Conservation (phyloP, 2,113 vertebrate genomes). For the Brachypteracias leptosomus region DNA sequence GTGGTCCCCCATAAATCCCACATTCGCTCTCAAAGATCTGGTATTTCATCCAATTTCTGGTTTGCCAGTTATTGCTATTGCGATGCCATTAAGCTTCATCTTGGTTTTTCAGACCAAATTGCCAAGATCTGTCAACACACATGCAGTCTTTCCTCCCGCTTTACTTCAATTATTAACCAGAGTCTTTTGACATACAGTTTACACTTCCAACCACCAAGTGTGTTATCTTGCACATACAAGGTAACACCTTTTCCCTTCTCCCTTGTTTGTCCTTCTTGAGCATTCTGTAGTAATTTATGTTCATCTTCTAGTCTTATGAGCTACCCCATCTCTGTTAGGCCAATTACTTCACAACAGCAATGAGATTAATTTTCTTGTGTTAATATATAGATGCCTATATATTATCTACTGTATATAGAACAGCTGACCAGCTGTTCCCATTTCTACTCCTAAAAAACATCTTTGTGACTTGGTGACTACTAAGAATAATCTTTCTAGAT, state of each 20-base stretch:
- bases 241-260: neutral
- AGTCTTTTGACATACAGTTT: neutral
- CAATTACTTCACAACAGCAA: neutral
- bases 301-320: neutral
- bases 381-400: neutral
- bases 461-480: neutral
- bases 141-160: neutral
- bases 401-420: neutral
- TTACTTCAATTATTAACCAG: neutral
- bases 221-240: neutral
- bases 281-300: neutral
- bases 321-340: neutral
- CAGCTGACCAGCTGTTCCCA: neutral
- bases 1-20: neutral
- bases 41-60: neutral
- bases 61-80: neutral
- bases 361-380: neutral
- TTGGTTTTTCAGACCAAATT: neutral
- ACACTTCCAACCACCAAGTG: neutral
- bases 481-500: neutral
- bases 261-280: neutral
- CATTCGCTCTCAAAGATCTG: neutral
- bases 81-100: neutral
- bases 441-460: neutral
- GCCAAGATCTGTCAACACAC: neutral